Conservation (phyloP, 1,140 invertebrate genomes). For the Hycleus cichorii region DNA sequence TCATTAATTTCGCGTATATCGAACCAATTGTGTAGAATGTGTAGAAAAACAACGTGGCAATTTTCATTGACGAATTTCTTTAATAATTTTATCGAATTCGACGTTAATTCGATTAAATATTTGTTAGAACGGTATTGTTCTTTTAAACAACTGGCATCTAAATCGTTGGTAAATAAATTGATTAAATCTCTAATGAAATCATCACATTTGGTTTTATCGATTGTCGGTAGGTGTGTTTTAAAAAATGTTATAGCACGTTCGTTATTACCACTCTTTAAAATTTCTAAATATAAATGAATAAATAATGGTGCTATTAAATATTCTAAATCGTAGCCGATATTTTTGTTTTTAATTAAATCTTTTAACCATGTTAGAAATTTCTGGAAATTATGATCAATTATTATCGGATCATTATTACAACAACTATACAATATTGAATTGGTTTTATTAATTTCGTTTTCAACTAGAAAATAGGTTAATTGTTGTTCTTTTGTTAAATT, state of each 20-base stretch:
- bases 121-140: slow-evolving; percentile 32
- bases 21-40: slow-evolving; percentile 37
- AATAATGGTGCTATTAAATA: slow-evolving; percentile 34
- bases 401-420: slow-evolving; percentile 32
- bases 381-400: slow-evolving; percentile 34
- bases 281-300: slow-evolving; percentile 37
- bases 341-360: slow-evolving; percentile 26
- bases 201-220: slow-evolving; percentile 34
- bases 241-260: slow-evolving; percentile 31
- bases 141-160: slow-evolving; percentile 18
- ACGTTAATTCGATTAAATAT: slow-evolving; percentile 26
- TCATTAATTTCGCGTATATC: slow-evolving; percentile 24
- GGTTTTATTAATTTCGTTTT: slow-evolving; percentile 26
- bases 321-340: slow-evolving; percentile 30
- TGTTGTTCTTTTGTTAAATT: slow-evolving; percentile 8
- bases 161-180: slow-evolving; percentile 21
- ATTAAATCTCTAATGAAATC: slow-evolving; percentile 28
- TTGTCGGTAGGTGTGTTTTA: slow-evolving; percentile 25
- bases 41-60: slow-evolving; percentile 34
- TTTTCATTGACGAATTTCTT: slow-evolving; percentile 34
- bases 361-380: slow-evolving; percentile 36
- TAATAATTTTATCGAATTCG: slow-evolving; percentile 27
- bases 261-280: slow-evolving; percentile 29
- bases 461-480: slow-evolving; percentile 17
- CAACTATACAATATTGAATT: slow-evolving; percentile 36